Conservation (phyloP, 2,797 vertebrate genomes). For the Streptopelia turtur region DNA sequence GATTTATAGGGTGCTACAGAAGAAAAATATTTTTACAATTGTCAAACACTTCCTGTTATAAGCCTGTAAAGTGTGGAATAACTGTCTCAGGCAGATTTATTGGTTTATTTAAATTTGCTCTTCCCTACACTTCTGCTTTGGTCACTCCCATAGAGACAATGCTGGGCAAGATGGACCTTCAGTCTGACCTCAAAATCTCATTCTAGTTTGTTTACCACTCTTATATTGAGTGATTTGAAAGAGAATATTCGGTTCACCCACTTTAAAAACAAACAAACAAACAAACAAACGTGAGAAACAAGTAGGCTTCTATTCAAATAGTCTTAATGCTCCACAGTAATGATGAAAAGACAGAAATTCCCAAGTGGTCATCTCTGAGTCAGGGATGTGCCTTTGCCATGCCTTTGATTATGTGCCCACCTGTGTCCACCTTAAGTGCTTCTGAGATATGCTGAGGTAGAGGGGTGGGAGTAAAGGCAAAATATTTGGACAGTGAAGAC, state of each 20-base stretch:
- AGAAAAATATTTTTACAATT: conserved; percentile 58
- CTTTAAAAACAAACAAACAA: background rate
- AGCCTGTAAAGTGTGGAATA: conserved; percentile 50
- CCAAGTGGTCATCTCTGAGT: background rate
- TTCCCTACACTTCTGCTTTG: conserved; percentile 51
- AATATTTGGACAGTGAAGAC: background rate
- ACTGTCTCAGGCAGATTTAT: conserved; percentile 51
- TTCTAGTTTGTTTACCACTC: conserved; percentile 41
- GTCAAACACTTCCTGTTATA: conserved; percentile 46
- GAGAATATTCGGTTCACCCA: background rate
- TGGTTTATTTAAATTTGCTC: conserved; percentile 49
- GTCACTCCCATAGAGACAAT: conserved; percentile 27
- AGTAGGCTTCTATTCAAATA: background rate
- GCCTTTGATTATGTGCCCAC: background rate
- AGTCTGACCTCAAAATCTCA: background rate
- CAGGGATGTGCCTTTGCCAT: background rate
- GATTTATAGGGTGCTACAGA: conserved; percentile 29
- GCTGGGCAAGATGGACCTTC: background rate
- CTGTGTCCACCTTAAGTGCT: background rate
- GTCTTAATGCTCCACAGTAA: background rate
- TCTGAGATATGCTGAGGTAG: background rate
- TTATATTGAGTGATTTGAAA: background rate
- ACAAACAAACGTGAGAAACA: background rate
- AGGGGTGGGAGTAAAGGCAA: background rate
- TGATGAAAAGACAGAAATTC: background rate